Conservation (phyloP, 2,113 vertebrate species). For the Tretioscincus oriximinensis region DNA sequence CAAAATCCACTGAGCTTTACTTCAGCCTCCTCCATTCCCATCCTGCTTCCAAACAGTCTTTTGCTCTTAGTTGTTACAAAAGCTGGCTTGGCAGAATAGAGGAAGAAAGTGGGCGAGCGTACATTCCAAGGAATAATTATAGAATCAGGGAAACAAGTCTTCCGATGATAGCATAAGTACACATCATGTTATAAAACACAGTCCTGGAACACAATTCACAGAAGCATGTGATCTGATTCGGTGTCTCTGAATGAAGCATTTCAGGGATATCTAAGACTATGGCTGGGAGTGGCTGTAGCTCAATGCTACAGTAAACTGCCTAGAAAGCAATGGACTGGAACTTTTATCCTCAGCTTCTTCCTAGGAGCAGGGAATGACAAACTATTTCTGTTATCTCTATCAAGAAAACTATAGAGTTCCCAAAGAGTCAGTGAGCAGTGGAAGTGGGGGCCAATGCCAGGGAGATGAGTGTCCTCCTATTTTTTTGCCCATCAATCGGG, state of each 20-base stretch:
- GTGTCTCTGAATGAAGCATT: conserved; percentile 20
- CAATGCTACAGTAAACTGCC: too few species aligned
- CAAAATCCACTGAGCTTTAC: neutral
- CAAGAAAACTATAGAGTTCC: too few species aligned
- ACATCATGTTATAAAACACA: conserved; percentile 65
- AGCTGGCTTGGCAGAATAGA: neutral
- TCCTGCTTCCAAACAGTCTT: conserved; percentile 14
- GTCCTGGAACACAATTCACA: conserved; percentile 66
- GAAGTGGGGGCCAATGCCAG: too few species aligned
- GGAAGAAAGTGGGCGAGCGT: conserved; percentile 46
- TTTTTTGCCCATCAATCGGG: too few species aligned
- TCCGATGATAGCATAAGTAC: conserved; percentile 66
- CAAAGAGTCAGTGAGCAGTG: too few species aligned
- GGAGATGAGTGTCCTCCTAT: too few species aligned
- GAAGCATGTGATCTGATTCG: conserved; percentile 51
- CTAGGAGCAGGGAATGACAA: too few species aligned
- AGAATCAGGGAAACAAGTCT: conserved; percentile 67
- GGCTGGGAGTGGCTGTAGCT: neutral
- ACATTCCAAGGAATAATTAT: conserved; percentile 60
- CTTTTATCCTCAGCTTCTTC: too few species aligned
- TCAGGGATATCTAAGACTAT: conserved; percentile 5
- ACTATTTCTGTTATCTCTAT: too few species aligned
- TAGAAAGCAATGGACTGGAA: too few species aligned
- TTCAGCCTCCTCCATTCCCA: neutral
- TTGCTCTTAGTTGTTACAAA: conserved; percentile 60